Evolutionary conservation across 2,113 vertebrate genomes (phyloP), one percentile per base, ranked within the genome.

Genomic region (Gracilinanus agilis): DNA sequence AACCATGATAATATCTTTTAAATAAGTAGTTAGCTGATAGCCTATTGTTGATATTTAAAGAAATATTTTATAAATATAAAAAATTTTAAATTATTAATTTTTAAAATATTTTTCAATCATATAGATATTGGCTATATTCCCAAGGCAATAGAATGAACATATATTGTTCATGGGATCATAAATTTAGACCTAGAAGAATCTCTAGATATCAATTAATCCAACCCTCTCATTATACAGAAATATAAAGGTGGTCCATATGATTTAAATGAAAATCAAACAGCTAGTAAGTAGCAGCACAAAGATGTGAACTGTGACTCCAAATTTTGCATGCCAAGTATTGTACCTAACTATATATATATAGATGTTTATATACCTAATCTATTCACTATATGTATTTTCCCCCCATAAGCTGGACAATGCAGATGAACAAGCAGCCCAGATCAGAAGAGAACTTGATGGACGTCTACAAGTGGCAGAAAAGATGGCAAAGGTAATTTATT

Each of bases 381-480:
- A 83, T 40, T 83, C 16, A 40, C 21, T 83, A 19, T 83, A 83
- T 67, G 2, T 96, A 90, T 95, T 54, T 96, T 97, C 92, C 97
- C 23, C 91, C 0, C 93, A 92, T 61, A 98, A 99, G 99, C 25
- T 99, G 98, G 99, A 99, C 98, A 99, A 99, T 58, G 99, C 99
- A 96, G 99, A 99, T 94, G 99, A 99, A 95, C 99, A 99, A 98
- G 99, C 99, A 90, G 99, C 99, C 53, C 99, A 99, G 98, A 99
- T 99, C 97, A 99, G 99, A 97, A 98, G 99, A 95, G 99, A 99
- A 95, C 98, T 99, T 92, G 99, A 99, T 92, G 99, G 99, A 13
- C 98, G 99, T 44, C 97, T 99, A 12, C 99, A 99, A n/a, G 54
- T 99, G 97, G 99, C 99, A 1, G 99, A 99, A 58, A 99, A 98